phyloP scores from a whole-genome alignment of 1,140 invertebrate genomes.

The Goniozus legneri region DNA sequence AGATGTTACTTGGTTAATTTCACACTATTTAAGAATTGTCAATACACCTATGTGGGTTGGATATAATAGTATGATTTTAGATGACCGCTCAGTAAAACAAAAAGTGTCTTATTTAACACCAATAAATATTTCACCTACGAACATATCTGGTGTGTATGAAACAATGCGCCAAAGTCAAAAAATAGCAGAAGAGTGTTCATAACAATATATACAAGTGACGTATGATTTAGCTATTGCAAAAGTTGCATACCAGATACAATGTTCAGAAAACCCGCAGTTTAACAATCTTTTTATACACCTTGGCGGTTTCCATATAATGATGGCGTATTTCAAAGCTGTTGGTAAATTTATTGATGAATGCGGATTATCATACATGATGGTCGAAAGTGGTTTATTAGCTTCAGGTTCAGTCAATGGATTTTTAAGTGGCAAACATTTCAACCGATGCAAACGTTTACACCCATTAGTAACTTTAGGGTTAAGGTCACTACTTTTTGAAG shows the following conservation, averaged over 20 bases:
- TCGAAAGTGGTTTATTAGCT: slow-evolving; percentile 34
- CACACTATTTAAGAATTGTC: slow-evolving; percentile 1
- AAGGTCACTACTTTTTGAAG: slow-evolving; percentile 11
- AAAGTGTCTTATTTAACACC: slow-evolving; percentile 20
- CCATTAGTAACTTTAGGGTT: slow-evolving; percentile 28
- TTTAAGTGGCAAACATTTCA: slow-evolving; percentile 35
- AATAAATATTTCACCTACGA: slow-evolving; percentile 25
- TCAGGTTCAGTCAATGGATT: slow-evolving; percentile 34
- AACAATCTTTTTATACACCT: slow-evolving; percentile 41
- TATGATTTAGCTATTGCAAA: slow-evolving; percentile 11
- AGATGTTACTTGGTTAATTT: not conserved
- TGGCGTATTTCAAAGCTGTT: slow-evolving; percentile 42
- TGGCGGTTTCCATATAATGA: slow-evolving; percentile 39
- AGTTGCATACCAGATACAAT: slow-evolving; percentile 6
- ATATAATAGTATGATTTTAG: slow-evolving; percentile 7
- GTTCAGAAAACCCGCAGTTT: slow-evolving; percentile 28
- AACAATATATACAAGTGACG: slow-evolving; percentile 31
- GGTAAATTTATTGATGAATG: slow-evolving; percentile 38
- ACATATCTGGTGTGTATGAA: slow-evolving; percentile 11
- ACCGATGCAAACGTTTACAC: slow-evolving; percentile 40
- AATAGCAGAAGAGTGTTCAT: slow-evolving; percentile 15
- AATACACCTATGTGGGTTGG: slow-evolving; percentile 21
- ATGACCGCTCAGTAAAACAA: slow-evolving; percentile 9
- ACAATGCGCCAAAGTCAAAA: slow-evolving; percentile 18
- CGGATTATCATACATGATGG: slow-evolving; percentile 36